Evolutionary conservation across 2,797 vertebrate genomes (phyloP).

Genomic region (Pangasius larnaudii): DNA sequence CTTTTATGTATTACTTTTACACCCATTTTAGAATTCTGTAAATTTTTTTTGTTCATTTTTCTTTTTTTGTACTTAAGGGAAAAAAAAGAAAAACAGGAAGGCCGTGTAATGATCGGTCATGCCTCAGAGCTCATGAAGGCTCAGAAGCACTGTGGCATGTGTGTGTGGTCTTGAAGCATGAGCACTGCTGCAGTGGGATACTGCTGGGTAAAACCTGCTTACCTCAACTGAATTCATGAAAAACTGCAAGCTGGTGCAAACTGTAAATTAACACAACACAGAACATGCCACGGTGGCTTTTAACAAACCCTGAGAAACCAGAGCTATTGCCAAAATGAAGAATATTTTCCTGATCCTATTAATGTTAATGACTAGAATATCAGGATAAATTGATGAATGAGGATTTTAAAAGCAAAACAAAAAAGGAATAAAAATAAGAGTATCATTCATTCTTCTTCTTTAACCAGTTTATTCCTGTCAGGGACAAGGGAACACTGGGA

Average conservation of each 20-base stretch:
- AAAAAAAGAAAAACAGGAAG: not conserved
- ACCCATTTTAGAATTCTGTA: not conserved
- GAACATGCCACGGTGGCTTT: not conserved
- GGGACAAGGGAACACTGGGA: not conserved
- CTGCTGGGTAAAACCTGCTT: conserved; percentile 33
- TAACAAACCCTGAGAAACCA: not conserved
- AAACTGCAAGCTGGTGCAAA: conserved; percentile 4
- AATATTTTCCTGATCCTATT: not conserved
- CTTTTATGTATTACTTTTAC: not conserved
- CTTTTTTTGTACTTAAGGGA: not conserved
- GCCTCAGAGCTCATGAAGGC: not conserved
- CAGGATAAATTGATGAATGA: not conserved
- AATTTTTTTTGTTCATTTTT: not conserved
- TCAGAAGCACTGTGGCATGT: not conserved
- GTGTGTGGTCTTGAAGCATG: not conserved
- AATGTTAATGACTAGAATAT: not conserved
- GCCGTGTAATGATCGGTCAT: not conserved
- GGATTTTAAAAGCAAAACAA: not conserved
- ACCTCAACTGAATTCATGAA: conserved; percentile 20
- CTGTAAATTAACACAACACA: not conserved
- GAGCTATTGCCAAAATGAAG: too few relatives aligned
- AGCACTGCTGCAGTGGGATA: conserved; percentile 10
- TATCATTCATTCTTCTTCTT: not conserved
- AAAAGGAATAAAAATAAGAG: not conserved
- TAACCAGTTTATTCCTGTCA: not conserved